Base-by-base conservation (phyloP, 2,113 vertebrate genomes). In the Rynchops niger region DNA sequence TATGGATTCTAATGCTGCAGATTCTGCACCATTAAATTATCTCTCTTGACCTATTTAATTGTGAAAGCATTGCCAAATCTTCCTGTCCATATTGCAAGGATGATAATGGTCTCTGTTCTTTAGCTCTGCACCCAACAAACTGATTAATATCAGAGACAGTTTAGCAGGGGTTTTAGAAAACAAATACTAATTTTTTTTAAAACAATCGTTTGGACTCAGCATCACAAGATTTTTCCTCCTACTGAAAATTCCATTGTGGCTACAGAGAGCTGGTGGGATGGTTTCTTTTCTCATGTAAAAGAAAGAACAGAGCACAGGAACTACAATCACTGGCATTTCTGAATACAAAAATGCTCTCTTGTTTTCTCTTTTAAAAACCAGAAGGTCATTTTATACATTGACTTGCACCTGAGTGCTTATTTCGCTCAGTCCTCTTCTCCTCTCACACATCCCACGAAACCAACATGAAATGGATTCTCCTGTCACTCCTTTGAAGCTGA, bases 171-270 rank as follows among this genome's bases (percentile, higher is more conserved):
- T 42, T 85, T 82, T 43, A 82, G 49, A 73, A 93, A 80, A 82
- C 22, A 83, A 91, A 40, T 59, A 23, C 20, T 47, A 15, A 3
- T 56, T 19, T 71, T 72, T 3, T 84, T 36, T 17, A 58, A 78
- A 42, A 9, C n/a, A 67, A 0, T 52, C 23, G 74, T 76, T 96
- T 76, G 63, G 49, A 80, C 58, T 90, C 66, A 72, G 34, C 61
- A 66, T 91, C 86, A 86, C 0, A 1, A 71, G 87, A 32, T 23
- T 23, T 66, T 76, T n/a, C 7, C 56, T 74, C 93, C 71, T 71
- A 79, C 92, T 90, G 90, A 79, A 53, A 76, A 82, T 76, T 92
- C 85, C 71, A 85, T 88, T 77, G 78, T 86, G 66, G 71, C 78
- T 93, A 38, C 45, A 58, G 74, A 74, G 61, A 81, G 77, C 78